Conservation (phyloP, 2,888 invertebrate species). For the Pocota personata region DNA sequence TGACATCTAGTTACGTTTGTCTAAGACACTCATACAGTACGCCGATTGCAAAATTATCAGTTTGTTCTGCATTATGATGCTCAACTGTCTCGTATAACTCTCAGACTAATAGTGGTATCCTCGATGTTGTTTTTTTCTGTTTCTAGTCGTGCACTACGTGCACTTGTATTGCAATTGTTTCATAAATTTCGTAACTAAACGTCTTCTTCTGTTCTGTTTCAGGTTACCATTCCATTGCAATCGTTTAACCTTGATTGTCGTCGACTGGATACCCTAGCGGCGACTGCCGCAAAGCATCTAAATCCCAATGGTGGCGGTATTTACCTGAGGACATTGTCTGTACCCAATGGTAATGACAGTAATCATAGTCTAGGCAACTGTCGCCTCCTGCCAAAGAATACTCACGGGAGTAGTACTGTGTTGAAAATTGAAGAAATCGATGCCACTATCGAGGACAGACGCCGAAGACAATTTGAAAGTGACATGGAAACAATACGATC, state of each 20-base stretch:
- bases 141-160: conserved; percentile 46
- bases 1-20: too few relatives aligned
- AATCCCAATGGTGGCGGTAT: conserved; percentile 77
- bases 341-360: conserved; percentile 77
- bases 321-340: conserved; percentile 81
- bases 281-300: conserved; percentile 71
- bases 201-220: conserved; percentile 50
- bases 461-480: conserved; percentile 80
- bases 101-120: not conserved
- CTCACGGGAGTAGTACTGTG: conserved; percentile 76
- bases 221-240: conserved; percentile 83
- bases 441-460: conserved; percentile 74
- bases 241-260: conserved; percentile 82
- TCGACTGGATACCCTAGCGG: conserved; percentile 76
- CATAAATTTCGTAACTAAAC: conserved; percentile 41
- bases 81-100: not conserved
- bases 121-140: not conserved
- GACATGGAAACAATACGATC: conserved; percentile 80
- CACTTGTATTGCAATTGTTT: conserved; percentile 15
- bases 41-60: too few relatives aligned
- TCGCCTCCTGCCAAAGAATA: conserved; percentile 69
- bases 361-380: conserved; percentile 61
- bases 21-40: too few relatives aligned
- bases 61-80: too few relatives aligned
- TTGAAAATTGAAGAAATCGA: conserved; percentile 80